Percentiles rank a stretch among this genome's conserved stretches.
These are phyloP conservation scores for Macropodus opercularis DNA, from an alignment of 2,797 vertebrate species.

Conservation along the genomic window DNA sequence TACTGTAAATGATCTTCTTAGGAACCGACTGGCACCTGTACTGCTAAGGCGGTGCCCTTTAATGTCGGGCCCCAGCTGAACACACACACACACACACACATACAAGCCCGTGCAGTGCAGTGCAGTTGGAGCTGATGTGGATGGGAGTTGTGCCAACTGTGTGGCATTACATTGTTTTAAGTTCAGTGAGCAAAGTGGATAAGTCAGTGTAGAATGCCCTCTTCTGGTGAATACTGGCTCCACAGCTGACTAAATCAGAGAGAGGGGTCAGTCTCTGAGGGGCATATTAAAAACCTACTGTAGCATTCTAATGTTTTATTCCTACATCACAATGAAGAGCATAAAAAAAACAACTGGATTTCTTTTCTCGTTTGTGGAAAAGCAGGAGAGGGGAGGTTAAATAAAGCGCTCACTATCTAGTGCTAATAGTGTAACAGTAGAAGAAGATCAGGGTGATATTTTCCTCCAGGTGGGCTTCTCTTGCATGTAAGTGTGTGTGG, in stretches of 20 bases:
- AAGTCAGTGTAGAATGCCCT: constrained; percentile 61
- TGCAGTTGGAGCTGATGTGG: constrained; percentile 6
- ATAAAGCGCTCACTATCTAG: neutral
- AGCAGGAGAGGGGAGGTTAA: too few relatives aligned
- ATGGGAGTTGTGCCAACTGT: constrained; percentile 12
- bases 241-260: constrained; percentile 13
- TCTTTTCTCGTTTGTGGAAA: too few relatives aligned
- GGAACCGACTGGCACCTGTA: constrained; percentile 43
- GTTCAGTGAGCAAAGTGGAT: constrained; percentile 1
- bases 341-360: too few relatives aligned
- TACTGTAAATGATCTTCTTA: constrained; percentile 17
- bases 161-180: constrained; percentile 25
- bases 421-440: neutral
- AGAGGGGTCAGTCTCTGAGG: too few relatives aligned
- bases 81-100: constrained; percentile 6
- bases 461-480: constrained; percentile 14
- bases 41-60: constrained; percentile 19
- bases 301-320: too few relatives aligned
- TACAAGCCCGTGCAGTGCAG: too few relatives aligned
- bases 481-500: neutral
- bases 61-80: constrained; percentile 10
- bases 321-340: too few relatives aligned
- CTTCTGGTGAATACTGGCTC: constrained; percentile 67
- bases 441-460: constrained; percentile 7
- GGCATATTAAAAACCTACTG: too few relatives aligned